Percentiles rank a stretch among this genome's conserved stretches.
Conservation (phyloP, 2,797 vertebrate genomes). For the Vipera latastei region DNA sequence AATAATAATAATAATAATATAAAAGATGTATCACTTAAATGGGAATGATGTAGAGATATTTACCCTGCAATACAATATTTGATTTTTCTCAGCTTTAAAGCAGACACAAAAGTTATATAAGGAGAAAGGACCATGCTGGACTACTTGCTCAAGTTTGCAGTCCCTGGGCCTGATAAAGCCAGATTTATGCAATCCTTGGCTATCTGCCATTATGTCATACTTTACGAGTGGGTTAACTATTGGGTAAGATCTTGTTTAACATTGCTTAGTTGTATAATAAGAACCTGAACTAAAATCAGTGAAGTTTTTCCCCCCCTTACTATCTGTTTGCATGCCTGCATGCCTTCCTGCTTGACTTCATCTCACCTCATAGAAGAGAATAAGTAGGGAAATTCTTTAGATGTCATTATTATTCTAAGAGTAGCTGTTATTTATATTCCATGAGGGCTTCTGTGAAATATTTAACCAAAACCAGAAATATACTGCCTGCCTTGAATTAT, state of each 20-base stretch:
- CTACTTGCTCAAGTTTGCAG: background rate
- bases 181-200: background rate
- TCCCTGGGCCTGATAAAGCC: background rate
- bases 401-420: background rate
- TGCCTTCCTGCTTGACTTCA: background rate
- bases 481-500: background rate
- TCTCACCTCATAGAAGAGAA: background rate
- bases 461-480: background rate
- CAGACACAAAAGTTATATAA: background rate
- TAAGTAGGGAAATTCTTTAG: background rate
- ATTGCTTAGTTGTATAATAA: background rate
- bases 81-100: constrained; percentile 42
- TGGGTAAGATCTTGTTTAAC: background rate
- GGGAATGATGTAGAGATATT: constrained; percentile 36
- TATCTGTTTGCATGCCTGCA: background rate
- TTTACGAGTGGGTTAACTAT: background rate
- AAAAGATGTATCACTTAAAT: constrained; percentile 42
- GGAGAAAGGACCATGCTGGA: background rate
- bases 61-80: constrained; percentile 42
- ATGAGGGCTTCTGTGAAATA: background rate
- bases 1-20: constrained; percentile 12
- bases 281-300: background rate
- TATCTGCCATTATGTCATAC: background rate
- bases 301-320: background rate
- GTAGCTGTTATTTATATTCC: background rate